Conservation (phyloP, 2,113 vertebrate species). For the Salminus brasiliensis region DNA sequence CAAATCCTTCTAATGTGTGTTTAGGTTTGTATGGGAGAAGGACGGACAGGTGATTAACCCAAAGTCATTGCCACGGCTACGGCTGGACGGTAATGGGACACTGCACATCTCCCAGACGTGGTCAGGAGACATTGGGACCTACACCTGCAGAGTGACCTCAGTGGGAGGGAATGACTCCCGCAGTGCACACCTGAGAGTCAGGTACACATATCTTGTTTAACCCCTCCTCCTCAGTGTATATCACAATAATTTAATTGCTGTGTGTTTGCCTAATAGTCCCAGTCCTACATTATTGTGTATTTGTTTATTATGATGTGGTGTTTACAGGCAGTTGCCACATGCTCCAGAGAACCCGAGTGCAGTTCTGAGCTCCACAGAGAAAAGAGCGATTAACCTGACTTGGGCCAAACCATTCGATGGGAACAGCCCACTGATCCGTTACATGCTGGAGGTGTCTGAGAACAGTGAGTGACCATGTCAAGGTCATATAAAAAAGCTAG, state of each 20-base stretch:
- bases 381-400: conserved; percentile 90
- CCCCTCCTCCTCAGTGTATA: conserved; percentile 29
- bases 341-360: conserved; percentile 88
- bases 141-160: conserved; percentile 91
- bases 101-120: conserved; percentile 98
- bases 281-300: neutral
- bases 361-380: conserved; percentile 80
- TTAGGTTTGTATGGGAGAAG: conserved; percentile 95
- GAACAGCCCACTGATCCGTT: conserved; percentile 91
- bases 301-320: neutral
- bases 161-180: conserved; percentile 92
- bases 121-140: conserved; percentile 96
- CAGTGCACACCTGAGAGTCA: conserved; percentile 91
- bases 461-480: conserved; percentile 84
- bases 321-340: conserved; percentile 89
- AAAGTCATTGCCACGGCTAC: conserved; percentile 81
- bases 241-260: no score
- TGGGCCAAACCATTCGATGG: conserved; percentile 96
- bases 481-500: no score
- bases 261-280: no score
- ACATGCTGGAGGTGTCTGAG: conserved; percentile 93
- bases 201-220: conserved; percentile 70
- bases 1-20: no score
- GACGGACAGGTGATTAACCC: conserved; percentile 78
- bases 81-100: conserved; percentile 82